These are phyloP conservation scores for Poecilia latipinna DNA, from an alignment of 2,113 vertebrate genomes.

Conservation along the genomic window DNA sequence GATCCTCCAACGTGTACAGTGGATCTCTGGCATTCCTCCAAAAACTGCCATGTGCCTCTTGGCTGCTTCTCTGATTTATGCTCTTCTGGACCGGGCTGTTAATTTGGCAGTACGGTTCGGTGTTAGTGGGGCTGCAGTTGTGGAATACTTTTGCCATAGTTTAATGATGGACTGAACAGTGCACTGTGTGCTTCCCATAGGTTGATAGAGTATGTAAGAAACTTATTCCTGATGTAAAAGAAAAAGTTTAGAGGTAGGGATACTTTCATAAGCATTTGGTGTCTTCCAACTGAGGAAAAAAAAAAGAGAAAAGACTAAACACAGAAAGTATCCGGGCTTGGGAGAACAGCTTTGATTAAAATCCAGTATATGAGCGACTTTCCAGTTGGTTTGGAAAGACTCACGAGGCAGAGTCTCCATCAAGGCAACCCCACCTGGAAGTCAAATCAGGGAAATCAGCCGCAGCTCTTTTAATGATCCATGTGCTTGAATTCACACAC, in stretches of 20 bases:
- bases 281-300: conserved; percentile 15
- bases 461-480: conserved; percentile 62
- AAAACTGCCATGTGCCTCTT: no score
- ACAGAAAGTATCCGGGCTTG: conserved; percentile 23
- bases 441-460: conserved; percentile 48
- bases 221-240: neutral
- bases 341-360: conserved; percentile 35
- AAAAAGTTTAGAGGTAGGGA: neutral
- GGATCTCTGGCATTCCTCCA: no score
- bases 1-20: no score
- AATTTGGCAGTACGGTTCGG: no score
- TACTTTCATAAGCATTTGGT: neutral
- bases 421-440: conserved; percentile 72
- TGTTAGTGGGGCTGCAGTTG: no score
- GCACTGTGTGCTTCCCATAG: no score
- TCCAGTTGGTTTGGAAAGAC: conserved; percentile 46
- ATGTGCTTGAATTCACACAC: conserved; percentile 63
- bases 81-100: no score
- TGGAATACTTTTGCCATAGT: no score
- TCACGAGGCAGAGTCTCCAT: conserved; percentile 37
- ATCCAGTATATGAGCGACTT: conserved; percentile 47
- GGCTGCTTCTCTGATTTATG: no score
- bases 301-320: conserved; percentile 14
- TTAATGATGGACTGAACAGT: no score
- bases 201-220: no score